Conservation (phyloP, 1,140 invertebrate genomes). For the Leptoteleia sp. region DNA sequence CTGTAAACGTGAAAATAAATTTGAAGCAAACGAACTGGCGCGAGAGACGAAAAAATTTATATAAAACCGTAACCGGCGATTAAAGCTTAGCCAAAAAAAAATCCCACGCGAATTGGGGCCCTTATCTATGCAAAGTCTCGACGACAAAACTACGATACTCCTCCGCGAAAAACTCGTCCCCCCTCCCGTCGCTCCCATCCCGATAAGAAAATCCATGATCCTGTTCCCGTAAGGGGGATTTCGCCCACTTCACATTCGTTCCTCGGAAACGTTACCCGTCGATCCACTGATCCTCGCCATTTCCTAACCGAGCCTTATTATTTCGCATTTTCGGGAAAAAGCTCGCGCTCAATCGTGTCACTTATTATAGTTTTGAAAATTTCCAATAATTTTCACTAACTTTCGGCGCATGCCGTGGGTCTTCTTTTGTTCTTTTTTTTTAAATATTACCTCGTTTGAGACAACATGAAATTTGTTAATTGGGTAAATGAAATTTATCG, state of each 20-base stretch:
- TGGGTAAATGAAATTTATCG: neutral
- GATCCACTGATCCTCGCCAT: constrained; percentile 69
- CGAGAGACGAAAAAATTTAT: too few relatives aligned
- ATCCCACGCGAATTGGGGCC: constrained; percentile 37
- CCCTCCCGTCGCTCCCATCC: constrained; percentile 79
- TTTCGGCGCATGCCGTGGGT: too few relatives aligned
- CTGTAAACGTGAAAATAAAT: neutral
- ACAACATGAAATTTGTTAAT: too few relatives aligned
- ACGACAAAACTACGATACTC: constrained; percentile 24
- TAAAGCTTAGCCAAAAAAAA: constrained; percentile 25
- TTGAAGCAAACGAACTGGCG: too few relatives aligned
- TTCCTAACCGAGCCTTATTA: constrained; percentile 68
- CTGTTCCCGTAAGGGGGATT: constrained; percentile 77
- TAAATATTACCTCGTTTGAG: too few relatives aligned
- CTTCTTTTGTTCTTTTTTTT: too few relatives aligned
- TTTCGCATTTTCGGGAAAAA: constrained; percentile 62
- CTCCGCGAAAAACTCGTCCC: constrained; percentile 61
- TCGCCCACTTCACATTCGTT: constrained; percentile 65
- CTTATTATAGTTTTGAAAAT: too few relatives aligned
- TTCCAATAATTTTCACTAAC: too few relatives aligned
- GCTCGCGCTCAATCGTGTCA: neutral
- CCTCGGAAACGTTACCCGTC: constrained; percentile 71
- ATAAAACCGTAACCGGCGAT: constrained; percentile 10
- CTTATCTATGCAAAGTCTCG: constrained; percentile 58
- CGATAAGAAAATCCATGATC: constrained; percentile 74